Percentiles rank a stretch among this genome's conserved stretches.
These are phyloP conservation scores for Typhlichthys subterraneus DNA, from an alignment of 2,797 vertebrate species.

Conservation along the genomic window DNA sequence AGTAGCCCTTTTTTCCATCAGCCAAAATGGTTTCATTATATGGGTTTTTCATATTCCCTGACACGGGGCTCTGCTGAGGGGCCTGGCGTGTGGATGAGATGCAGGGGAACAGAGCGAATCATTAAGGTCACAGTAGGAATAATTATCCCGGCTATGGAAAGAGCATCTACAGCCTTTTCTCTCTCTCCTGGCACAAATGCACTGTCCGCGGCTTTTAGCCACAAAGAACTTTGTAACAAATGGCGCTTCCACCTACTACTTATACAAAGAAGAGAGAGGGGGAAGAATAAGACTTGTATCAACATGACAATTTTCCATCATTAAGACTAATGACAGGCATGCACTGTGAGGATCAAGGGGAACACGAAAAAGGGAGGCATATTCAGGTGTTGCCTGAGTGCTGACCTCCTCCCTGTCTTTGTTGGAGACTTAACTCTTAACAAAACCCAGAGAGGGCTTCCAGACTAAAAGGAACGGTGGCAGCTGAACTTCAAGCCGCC, in stretches of 20 bases:
- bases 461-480: conserved; percentile 74
- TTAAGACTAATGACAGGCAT: conserved; percentile 99
- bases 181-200: conserved; percentile 97
- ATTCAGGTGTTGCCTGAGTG: conserved; percentile 99
- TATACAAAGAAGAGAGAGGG: conserved; percentile 85
- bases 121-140: conserved; percentile 99
- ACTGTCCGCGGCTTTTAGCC: conserved; percentile 99
- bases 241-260: conserved; percentile 99
- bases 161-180: conserved; percentile 99
- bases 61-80: conserved; percentile 95
- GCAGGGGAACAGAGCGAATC: conserved; percentile 98
- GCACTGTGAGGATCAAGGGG: conserved; percentile 98
- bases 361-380: conserved; percentile 92
- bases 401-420: conserved; percentile 99
- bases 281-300: conserved; percentile 98
- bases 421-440: conserved; percentile 98
- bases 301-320: conserved; percentile 99
- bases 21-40: conserved; percentile 99
- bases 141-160: conserved; percentile 99
- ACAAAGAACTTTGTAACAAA: conserved; percentile 99
- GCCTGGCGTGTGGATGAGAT: conserved; percentile 98
- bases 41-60: conserved; percentile 99
- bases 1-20: conserved; percentile 99
- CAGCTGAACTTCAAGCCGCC: conserved; percentile 93
- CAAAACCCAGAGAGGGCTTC: conserved; percentile 86